A percentile compares a stretch with the other conserved stretches of the same genome.
Conservation (phyloP, 2,797 vertebrate species). For the Gymnothorax javanicus region DNA sequence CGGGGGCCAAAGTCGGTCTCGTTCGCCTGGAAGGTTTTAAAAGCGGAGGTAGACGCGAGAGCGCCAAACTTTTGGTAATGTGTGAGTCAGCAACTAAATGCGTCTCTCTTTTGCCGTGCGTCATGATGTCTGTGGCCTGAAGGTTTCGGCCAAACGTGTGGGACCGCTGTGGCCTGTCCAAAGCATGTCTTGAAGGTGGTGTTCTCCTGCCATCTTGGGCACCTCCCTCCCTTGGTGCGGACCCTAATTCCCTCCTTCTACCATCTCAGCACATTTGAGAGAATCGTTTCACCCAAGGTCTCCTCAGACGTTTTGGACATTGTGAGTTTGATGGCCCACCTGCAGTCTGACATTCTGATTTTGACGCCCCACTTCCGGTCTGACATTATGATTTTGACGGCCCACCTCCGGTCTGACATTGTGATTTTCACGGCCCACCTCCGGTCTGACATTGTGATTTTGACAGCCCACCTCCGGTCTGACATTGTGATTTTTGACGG, state of each 20-base stretch:
- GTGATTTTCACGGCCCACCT: background rate
- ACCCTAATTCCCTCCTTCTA: conserved; percentile 9
- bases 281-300: background rate
- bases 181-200: background rate
- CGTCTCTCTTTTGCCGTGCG: no score
- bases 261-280: conserved; percentile 5
- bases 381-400: background rate
- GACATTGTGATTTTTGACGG: background rate
- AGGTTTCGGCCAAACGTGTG: background rate
- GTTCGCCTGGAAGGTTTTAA: background rate
- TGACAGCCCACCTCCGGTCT: conserved; percentile 3
- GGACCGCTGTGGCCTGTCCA: background rate
- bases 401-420: no score
- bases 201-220: background rate
- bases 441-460: background rate
- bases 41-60: background rate
- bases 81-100: background rate
- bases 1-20: background rate
- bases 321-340: background rate
- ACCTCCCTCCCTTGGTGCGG: background rate
- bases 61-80: background rate
- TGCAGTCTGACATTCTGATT: no score
- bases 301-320: background rate
- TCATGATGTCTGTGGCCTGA: background rate
- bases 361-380: background rate